Conservation (phyloP, 2,113 vertebrate genomes). For the Corydoras sp. region DNA sequence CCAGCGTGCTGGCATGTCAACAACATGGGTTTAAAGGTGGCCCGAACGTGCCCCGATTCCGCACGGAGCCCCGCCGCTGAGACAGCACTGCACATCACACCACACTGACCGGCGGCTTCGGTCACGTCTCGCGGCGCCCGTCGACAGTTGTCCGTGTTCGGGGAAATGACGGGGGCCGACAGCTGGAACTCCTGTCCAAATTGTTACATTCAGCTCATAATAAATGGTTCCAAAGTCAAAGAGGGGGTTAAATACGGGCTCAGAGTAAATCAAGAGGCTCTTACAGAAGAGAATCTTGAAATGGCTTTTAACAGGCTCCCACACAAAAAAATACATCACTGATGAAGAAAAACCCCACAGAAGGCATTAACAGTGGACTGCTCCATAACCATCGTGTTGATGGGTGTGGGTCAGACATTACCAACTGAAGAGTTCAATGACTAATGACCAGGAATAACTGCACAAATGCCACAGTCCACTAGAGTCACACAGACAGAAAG, state of each 20-base stretch:
- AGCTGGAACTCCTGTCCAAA: no score
- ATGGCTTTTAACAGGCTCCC: no score
- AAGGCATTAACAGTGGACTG: background rate
- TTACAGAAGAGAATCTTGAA: no score
- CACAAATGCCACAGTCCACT: slow-evolving; percentile 3
- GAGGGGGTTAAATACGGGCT: no score
- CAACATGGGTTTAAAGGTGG: slow-evolving; percentile 36
- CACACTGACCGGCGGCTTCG: slow-evolving; percentile 26
- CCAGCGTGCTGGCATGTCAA: slow-evolving; percentile 61
- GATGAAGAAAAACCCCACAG: no score
- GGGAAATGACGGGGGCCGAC: no score
- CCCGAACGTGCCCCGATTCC: slow-evolving; percentile 26
- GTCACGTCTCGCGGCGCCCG: background rate
- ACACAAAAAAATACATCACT: no score
- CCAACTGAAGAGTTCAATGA: slow-evolving; percentile 15
- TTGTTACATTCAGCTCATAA: no score
- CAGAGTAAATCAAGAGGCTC: no score
- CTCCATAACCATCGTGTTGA: background rate
- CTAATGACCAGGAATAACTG: slow-evolving; percentile 1
- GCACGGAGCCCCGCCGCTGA: background rate
- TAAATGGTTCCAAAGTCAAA: no score
- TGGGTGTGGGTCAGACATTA: slow-evolving; percentile 1
- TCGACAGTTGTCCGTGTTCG: background rate
- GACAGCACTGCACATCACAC: slow-evolving; percentile 2
- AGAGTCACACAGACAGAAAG: slow-evolving; percentile 25